phyloP scores from a whole-genome alignment of 2,888 invertebrate genomes.

The Ashinkailepas kermadecensis region DNA sequence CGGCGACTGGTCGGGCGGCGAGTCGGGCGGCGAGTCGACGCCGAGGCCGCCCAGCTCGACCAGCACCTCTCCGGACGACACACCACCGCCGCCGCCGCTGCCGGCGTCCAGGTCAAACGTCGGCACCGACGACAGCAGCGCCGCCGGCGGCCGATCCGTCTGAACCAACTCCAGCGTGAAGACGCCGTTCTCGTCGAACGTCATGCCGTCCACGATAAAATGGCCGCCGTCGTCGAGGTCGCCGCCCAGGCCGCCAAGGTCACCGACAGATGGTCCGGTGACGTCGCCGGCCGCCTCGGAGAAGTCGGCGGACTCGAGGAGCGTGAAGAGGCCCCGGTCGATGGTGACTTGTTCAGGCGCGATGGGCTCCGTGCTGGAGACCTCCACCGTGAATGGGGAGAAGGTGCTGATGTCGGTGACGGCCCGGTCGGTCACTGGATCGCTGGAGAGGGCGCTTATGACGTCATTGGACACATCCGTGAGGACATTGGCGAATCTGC shows the following conservation, averaged over 20 bases:
- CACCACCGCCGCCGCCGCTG: neutral
- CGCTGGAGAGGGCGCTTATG: neutral
- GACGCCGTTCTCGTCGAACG: conserved; percentile 10
- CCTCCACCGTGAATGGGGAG: neutral
- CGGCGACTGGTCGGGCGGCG: neutral
- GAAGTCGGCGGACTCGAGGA: neutral
- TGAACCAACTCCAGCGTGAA: conserved; percentile 3
- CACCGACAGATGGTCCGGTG: neutral
- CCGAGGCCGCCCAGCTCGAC: neutral
- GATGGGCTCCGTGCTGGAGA: neutral
- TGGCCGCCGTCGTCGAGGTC: neutral
- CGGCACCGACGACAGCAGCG: neutral
- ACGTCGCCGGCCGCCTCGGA: neutral
- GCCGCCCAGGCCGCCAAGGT: neutral
- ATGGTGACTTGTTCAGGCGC: neutral
- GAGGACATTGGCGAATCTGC: too few relatives aligned
- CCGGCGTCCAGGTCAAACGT: neutral
- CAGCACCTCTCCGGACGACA: neutral
- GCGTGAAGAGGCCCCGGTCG: neutral
- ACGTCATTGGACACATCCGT: neutral
- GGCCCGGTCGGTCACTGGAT: neutral
- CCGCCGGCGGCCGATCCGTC: neutral
- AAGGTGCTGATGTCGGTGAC: neutral
- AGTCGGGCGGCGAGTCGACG: neutral
- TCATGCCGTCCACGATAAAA: conserved; percentile 8